Evolutionary conservation across 2,888 invertebrate genomes (phyloP).

Genomic region (Lepidochrysops patricia): DNA sequence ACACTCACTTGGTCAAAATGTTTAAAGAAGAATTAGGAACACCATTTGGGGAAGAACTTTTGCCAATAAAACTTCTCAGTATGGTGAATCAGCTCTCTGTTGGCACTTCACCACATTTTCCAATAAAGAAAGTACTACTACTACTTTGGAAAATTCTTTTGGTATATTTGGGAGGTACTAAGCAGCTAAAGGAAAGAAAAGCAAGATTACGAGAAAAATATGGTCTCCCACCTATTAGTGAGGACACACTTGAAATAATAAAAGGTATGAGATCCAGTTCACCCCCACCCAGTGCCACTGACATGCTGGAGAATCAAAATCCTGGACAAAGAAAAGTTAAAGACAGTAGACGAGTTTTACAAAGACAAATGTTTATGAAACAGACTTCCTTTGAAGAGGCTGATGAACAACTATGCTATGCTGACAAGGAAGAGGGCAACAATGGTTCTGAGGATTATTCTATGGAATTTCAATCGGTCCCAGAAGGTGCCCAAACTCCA

Average conservation of each 20-base stretch:
- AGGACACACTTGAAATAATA: constrained; percentile 96
- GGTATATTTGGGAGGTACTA: constrained; percentile 93
- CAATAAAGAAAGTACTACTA: constrained; percentile 97
- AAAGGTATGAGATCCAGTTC: constrained; percentile 95
- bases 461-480: constrained; percentile 74
- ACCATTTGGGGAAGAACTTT: constrained; percentile 83
- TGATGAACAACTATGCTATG: constrained; percentile 77
- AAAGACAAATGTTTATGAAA: constrained; percentile 88
- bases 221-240: constrained; percentile 84
- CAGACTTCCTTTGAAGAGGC: constrained; percentile 93
- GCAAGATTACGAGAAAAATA: constrained; percentile 78
- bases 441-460: constrained; percentile 77
- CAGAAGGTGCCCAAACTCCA: constrained; percentile 50
- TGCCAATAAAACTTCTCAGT: constrained; percentile 91
- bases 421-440: constrained; percentile 80
- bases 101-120: constrained; percentile 96
- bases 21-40: constrained; percentile 77
- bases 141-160: constrained; percentile 96
- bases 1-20: constrained; percentile 67
- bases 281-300: constrained; percentile 93
- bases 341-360: constrained; percentile 77
- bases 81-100: constrained; percentile 98
- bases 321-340: constrained; percentile 77
- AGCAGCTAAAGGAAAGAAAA: constrained; percentile 86
- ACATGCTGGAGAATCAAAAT: constrained; percentile 90